Evolutionary conservation across 2,888 invertebrate species (phyloP), one percentile per base, ranked within the genome.

Genomic region (Heliconius ethilla): DNA sequence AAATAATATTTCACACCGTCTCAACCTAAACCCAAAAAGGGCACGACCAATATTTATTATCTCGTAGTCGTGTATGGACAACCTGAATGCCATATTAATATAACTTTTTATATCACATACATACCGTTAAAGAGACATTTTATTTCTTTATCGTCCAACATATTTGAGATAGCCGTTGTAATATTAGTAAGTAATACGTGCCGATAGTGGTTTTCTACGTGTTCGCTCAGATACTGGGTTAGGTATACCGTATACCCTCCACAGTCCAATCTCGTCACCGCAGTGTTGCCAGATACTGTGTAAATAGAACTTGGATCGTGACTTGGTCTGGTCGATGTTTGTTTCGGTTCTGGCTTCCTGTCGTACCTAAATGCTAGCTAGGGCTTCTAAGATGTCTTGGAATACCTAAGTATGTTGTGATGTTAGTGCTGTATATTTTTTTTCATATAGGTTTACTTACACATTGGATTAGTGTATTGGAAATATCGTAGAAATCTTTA

Each of bases 171-270:
- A 65, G 74, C 29, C 63, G 45, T 45, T 74, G 76, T 70, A 70
- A 76, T 77, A 77, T 77, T 66, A 74, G 77, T 67, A 67, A 62
- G 59, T 72, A 37, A 67, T 79, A 80, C 80, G 80, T 80, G 80
- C 63, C 79, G 77, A 79, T 80, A 73, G 79, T 69, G 72, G 59
- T 77, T 78, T 77, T 75, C 69, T 75, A 77, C 79, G 80, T 80
- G 78, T 73, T 75, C 67, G 40, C 59, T 67, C 40, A 65, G 59
- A 65, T 77, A 75, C 72, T 79, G 86, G 59, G n/a, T n/a, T 79
- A 86, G n/a, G 59, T 59, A 86, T 86, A 85, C 29, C 89, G 89
- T 89, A 90, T 91, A 88, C 85, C 10, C 59, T 59, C 80, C 40
- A 18, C 87, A 87, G 87, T 90, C 89, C 63, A 69, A 72, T 72